phyloP scores from a whole-genome alignment of 2,888 invertebrate genomes.

The Spisula solida region DNA sequence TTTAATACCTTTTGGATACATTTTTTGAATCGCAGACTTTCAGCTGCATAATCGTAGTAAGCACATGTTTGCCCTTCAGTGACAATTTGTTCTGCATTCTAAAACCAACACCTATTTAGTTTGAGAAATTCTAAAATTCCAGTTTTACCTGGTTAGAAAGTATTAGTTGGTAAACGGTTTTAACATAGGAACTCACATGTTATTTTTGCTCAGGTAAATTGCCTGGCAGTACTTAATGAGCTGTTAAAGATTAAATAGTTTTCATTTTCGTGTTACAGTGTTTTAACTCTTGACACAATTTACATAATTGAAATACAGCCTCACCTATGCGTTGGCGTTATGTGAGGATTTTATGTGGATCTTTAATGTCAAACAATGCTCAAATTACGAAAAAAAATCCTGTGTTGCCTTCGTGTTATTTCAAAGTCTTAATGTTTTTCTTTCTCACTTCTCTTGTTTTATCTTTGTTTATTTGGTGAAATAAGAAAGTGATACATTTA shows the following conservation, averaged over 20 bases:
- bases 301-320: constrained; percentile 1
- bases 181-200: background rate
- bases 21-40: background rate
- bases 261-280: background rate
- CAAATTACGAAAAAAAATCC: constrained; percentile 6
- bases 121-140: constrained; percentile 9
- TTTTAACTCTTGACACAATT: constrained; percentile 18
- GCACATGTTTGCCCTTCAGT: background rate
- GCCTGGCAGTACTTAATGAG: background rate
- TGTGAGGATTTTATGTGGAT: background rate
- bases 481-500: too few species aligned
- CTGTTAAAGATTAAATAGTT: background rate
- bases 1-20: background rate
- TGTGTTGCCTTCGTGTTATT: background rate
- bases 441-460: background rate
- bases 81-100: constrained; percentile 2
- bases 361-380: background rate
- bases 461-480: background rate
- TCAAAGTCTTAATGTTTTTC: background rate
- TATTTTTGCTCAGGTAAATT: background rate
- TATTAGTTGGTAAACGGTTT: background rate
- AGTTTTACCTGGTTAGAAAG: background rate
- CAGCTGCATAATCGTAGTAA: background rate
- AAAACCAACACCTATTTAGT: background rate
- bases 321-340: constrained; percentile 11